phyloP scores from a whole-genome alignment of 2,888 invertebrate genomes.

The Athalia rosae region DNA sequence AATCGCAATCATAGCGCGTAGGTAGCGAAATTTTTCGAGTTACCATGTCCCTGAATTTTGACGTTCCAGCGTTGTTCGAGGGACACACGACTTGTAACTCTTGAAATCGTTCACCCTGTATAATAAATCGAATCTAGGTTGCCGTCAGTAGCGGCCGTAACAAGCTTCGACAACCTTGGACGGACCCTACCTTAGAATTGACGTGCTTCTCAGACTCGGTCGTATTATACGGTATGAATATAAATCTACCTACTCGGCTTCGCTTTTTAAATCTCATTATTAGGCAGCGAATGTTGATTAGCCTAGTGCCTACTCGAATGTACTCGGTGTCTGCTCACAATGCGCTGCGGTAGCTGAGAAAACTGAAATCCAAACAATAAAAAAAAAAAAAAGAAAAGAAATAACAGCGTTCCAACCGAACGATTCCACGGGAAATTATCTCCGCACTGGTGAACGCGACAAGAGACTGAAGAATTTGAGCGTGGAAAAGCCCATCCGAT shows the following conservation, averaged over 20 bases:
- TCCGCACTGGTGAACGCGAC: neutral
- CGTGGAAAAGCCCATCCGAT: neutral
- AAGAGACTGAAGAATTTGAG: neutral
- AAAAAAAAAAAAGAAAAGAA: neutral
- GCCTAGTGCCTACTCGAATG: neutral
- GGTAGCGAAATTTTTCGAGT: too few relatives aligned
- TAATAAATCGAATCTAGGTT: constrained; percentile 2
- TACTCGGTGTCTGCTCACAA: neutral
- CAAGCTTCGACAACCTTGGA: constrained; percentile 29
- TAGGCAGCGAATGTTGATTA: constrained; percentile 20
- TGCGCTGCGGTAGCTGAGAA: neutral
- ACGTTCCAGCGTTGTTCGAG: too few relatives aligned
- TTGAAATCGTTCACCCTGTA: too few relatives aligned
- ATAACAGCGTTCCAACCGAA: neutral
- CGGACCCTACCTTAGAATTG: constrained; percentile 13
- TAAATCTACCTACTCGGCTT: neutral
- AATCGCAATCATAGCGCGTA: too few relatives aligned
- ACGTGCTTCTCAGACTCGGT: neutral
- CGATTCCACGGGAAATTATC: neutral
- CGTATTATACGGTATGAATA: constrained; percentile 4
- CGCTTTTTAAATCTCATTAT: constrained; percentile 7
- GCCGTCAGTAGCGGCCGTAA: constrained; percentile 4
- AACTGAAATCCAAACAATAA: neutral
- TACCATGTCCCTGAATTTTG: too few relatives aligned
- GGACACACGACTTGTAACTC: too few relatives aligned